Base-by-base conservation (phyloP, 53 echinoderm and acorn worm genomes). In the Hippasteria phrygiana region DNA sequence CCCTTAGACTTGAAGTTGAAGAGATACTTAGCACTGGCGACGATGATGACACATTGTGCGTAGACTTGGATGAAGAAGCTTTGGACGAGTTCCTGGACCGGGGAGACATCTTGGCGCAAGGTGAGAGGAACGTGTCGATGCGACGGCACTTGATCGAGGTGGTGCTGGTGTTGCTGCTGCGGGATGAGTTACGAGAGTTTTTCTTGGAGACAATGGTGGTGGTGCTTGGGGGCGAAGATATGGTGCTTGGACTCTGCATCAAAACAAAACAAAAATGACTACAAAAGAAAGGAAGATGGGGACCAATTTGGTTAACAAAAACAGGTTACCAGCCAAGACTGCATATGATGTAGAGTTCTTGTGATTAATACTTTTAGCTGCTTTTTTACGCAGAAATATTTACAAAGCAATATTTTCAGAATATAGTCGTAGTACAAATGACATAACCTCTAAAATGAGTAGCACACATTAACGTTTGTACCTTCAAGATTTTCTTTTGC, bases 71-170 rank as follows among this genome's bases (percentile, higher is more conserved):
- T 18, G 85, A 47, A 6, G 85, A 85, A 18, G 71, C 85, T 64
- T 85, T 85, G 51, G 85, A 71, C 17, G 70, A 50, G 38, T 32
- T 46, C 18, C 50, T 48, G 43, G 73, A 59, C 41, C 51, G 56
- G 22, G 32, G 22, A 8, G 53, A 71, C 31, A 56, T 71, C 32
- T 80, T 84, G 5, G 76, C 43, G 31, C 77, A 62, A 22, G 94
- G 94, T 27, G 94, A 91, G 51, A 94, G 55, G 86, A 94, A 94
- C 41, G 66, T 89, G 65, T 94, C 94, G 22, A 94, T 94, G 73
- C 91, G 88, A 50, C 84, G 85, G 43, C 91, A 94, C 74, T 94
- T 94, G 36, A 94, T 85, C 27, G 91, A 90, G 42, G 69, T 33
- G 40, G n/a, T 24, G 38, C 88, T 75, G 51, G 64, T 43, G 22